Conservation (phyloP, 2,113 vertebrate genomes). For the Cheilinus undulatus region DNA sequence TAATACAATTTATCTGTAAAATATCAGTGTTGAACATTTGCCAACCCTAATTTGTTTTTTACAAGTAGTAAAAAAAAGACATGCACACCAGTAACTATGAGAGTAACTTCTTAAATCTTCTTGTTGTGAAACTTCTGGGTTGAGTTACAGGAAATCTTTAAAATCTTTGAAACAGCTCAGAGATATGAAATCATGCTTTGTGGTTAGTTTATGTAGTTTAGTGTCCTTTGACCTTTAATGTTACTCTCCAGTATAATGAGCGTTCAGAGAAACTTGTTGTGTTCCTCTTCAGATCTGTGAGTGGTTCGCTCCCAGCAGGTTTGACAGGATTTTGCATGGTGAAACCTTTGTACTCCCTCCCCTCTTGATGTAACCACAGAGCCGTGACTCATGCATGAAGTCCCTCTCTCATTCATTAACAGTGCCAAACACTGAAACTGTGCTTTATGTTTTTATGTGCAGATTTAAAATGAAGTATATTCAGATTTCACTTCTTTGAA, state of each 20-base stretch:
- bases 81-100: too few species aligned
- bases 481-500: neutral
- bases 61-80: too few species aligned
- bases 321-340: slow-evolving; percentile 69
- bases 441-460: neutral
- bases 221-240: neutral
- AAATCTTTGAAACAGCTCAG: neutral
- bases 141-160: too few species aligned
- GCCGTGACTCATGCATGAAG: slow-evolving; percentile 48
- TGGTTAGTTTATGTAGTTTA: neutral
- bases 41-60: too few species aligned
- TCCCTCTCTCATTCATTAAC: neutral
- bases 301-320: slow-evolving; percentile 66
- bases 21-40: too few species aligned
- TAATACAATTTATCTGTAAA: too few species aligned
- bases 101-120: too few species aligned
- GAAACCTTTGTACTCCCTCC: slow-evolving; percentile 66
- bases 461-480: neutral
- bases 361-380: slow-evolving; percentile 2
- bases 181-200: neutral
- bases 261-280: slow-evolving; percentile 49
- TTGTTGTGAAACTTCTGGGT: too few species aligned
- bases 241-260: neutral
- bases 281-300: neutral
- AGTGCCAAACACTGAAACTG: neutral